phyloP scores from a whole-genome alignment of 2,113 vertebrate species.

The Saguinus imperator region DNA sequence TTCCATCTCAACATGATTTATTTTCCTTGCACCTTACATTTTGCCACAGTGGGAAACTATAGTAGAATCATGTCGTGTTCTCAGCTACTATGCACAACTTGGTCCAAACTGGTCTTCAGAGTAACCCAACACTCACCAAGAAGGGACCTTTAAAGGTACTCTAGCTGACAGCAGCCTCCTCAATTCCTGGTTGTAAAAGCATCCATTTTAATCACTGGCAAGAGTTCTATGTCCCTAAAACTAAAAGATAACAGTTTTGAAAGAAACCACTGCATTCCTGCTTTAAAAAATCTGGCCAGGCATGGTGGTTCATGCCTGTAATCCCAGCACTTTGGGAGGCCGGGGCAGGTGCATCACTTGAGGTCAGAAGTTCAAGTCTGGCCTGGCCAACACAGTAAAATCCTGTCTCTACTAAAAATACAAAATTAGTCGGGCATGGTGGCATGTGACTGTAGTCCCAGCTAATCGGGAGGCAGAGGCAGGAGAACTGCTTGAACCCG shows the following conservation, averaged over 20 bases:
- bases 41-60: background rate
- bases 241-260: background rate
- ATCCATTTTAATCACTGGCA: background rate
- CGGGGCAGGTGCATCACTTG: fast-evolving
- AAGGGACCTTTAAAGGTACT: background rate
- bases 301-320: too few relatives aligned
- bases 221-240: background rate
- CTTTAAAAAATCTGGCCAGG: background rate
- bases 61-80: background rate
- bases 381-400: too few relatives aligned
- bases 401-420: too few relatives aligned
- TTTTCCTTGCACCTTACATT: background rate
- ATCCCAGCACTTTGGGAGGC: too few relatives aligned
- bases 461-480: too few relatives aligned
- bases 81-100: background rate
- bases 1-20: background rate
- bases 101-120: background rate
- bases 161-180: background rate
- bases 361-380: too few relatives aligned
- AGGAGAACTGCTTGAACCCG: too few relatives aligned
- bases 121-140: background rate
- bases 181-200: background rate
- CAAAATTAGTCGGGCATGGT: too few relatives aligned
- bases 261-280: background rate
- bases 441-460: too few relatives aligned